Conservation (phyloP, 2,888 invertebrate genomes). For the Aphodius sticticus region DNA sequence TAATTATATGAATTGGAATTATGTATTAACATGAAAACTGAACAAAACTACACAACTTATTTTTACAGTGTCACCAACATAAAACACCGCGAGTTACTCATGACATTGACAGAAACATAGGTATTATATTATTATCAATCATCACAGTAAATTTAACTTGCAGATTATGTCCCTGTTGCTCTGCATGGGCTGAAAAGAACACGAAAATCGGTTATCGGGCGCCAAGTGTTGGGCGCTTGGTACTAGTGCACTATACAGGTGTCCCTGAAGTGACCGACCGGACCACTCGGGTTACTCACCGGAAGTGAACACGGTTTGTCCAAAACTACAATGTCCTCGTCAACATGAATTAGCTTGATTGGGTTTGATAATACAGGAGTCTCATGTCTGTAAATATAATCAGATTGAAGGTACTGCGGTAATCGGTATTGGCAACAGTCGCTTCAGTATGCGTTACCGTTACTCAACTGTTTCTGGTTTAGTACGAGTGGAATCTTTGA, state of each 20-base stretch:
- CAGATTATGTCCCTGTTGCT: neutral
- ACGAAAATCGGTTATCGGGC: neutral
- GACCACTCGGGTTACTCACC: constrained; percentile 65
- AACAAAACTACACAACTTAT: neutral
- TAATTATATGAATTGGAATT: neutral
- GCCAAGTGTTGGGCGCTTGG: neutral
- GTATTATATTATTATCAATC: too few relatives aligned
- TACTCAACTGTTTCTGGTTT: neutral
- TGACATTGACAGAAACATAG: neutral
- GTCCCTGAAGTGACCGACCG: constrained; percentile 9
- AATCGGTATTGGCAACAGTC: neutral
- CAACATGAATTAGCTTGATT: constrained; percentile 83
- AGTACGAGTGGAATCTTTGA: neutral
- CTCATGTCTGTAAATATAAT: constrained; percentile 76
- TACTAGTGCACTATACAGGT: constrained; percentile 11
- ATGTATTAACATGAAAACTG: neutral
- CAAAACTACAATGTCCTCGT: constrained; percentile 86
- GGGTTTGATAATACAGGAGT: constrained; percentile 82
- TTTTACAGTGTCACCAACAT: neutral
- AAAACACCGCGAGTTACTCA: neutral
- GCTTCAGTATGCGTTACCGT: neutral
- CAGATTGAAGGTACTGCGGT: constrained; percentile 4
- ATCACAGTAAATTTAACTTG: neutral
- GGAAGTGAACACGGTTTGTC: constrained; percentile 91
- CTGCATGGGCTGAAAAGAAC: neutral